Percentiles rank a stretch among this genome's conserved stretches.
These are phyloP conservation scores for Brenthis daphne DNA, from an alignment of 2,888 invertebrate species.

Conservation along the genomic window DNA sequence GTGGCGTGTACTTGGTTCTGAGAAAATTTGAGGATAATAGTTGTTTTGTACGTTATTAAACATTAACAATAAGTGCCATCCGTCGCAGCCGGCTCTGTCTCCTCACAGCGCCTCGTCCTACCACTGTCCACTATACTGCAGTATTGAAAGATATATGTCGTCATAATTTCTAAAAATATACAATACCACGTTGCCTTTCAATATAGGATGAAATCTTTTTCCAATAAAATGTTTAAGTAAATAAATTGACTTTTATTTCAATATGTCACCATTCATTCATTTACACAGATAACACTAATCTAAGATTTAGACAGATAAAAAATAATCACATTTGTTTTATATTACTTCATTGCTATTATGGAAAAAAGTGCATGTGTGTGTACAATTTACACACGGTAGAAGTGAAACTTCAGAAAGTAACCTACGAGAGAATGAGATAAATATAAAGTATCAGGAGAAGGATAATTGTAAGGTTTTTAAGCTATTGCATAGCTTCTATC, in stretches of 20 bases:
- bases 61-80: constrained; percentile 70
- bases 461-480: too few relatives aligned
- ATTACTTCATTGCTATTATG: too few relatives aligned
- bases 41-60: constrained; percentile 56
- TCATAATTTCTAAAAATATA: constrained; percentile 71
- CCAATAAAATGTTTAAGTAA: constrained; percentile 81
- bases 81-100: constrained; percentile 46
- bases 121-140: constrained; percentile 40
- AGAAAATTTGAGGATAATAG: constrained; percentile 45
- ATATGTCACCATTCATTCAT: not conserved
- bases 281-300: not conserved
- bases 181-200: constrained; percentile 82
- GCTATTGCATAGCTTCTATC: too few relatives aligned
- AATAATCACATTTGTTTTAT: not conserved
- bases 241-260: constrained; percentile 41
- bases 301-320: not conserved
- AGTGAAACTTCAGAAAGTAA: too few relatives aligned
- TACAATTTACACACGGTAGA: too few relatives aligned
- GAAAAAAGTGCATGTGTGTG: too few relatives aligned
- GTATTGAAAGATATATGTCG: constrained; percentile 56
- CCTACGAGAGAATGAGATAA: too few relatives aligned
- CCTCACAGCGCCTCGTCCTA: constrained; percentile 25
- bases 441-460: too few relatives aligned
- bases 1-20: constrained; percentile 66
- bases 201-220: constrained; percentile 79